Base-by-base conservation (phyloP, 2,113 vertebrate species). In the Sarotherodon lohbergeri region DNA sequence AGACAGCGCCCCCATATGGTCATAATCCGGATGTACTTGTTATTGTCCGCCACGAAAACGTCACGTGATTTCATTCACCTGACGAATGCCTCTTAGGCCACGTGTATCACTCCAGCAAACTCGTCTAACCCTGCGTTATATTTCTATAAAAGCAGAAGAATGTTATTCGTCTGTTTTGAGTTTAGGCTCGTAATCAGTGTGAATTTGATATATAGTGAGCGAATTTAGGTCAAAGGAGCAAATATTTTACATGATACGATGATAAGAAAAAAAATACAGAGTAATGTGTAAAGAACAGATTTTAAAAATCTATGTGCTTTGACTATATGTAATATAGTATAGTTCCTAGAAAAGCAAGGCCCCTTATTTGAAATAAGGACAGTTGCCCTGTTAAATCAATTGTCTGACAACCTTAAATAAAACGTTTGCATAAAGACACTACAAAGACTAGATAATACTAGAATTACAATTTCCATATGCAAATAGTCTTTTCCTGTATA, bases 1-100 rank as follows among this genome's bases (percentile, higher is more conserved):
- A 88, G 34, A 76, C 86, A 91, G 86, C 34, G 89, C 92, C 90
- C 78, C 39, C 94, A 43, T 85, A 89, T 91, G 92, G 90, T 6
- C 81, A 36, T 8, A 3, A 2, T 13, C 10, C 5, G 5, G 29
- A 89, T 3, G 19, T 17, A 9, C 46, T 27, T 7, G 17, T 11
- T 17, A 57, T 19, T 19, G 78, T 57, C 24, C 54, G 16, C 34
- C 52, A 39, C 36, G 8, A 71, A 17, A 27, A 16, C 2, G 27
- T 14, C 9, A n/a, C 7, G 32, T 43, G 46, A 3, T 81, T 79
- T 84, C 59, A 46, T 46, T 80, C 32, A 29, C 19, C 2, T 81
- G 4, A 9, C 61, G 41, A 43, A 1, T 41, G 19, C 54, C 54
- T 83, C 36, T 79, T 57, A 68, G 50, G 32, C 29, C 11, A 27